Conservation (phyloP, 2,797 vertebrate genomes). For the Acipenser oxyrinchus region DNA sequence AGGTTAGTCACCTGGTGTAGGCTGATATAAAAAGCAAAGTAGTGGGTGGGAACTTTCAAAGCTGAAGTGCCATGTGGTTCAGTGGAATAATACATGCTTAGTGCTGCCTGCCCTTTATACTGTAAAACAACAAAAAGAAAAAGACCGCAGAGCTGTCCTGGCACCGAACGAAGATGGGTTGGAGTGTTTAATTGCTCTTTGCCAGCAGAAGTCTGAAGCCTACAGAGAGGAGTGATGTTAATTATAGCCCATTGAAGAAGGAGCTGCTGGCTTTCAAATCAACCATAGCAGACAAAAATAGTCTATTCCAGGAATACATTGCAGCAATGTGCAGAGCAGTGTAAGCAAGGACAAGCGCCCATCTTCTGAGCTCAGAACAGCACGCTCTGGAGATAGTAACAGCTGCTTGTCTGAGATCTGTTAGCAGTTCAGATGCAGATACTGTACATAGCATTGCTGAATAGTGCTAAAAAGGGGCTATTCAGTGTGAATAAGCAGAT, state of each 20-base stretch:
- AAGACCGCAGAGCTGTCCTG: background rate
- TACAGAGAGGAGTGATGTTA: constrained; percentile 11
- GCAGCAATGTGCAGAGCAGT: constrained; percentile 7
- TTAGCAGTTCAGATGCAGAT: constrained; percentile 3
- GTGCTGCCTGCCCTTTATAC: too few relatives aligned
- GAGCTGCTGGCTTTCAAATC: constrained; percentile 6
- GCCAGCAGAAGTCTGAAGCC: constrained; percentile 2
- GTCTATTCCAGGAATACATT: background rate
- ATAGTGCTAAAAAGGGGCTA: too few relatives aligned
- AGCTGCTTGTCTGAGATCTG: constrained; percentile 10
- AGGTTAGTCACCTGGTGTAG: too few relatives aligned
- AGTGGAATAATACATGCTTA: too few relatives aligned
- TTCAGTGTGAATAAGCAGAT: too few relatives aligned
- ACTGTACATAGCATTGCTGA: too few relatives aligned
- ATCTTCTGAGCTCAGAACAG: constrained; percentile 5
- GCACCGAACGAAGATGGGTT: background rate
- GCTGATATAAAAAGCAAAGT: too few relatives aligned
- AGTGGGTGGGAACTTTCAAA: too few relatives aligned
- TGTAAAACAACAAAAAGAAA: too few relatives aligned
- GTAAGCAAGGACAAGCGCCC: constrained; percentile 9
- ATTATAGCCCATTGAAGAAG: constrained; percentile 13
- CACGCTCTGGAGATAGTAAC: constrained; percentile 3
- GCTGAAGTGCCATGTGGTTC: too few relatives aligned
- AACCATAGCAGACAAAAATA: constrained; percentile 2
- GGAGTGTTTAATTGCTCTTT: background rate